These are phyloP conservation scores for Leucoraja ocellata DNA, from an alignment of 2,797 vertebrate genomes.

Conservation along the genomic window DNA sequence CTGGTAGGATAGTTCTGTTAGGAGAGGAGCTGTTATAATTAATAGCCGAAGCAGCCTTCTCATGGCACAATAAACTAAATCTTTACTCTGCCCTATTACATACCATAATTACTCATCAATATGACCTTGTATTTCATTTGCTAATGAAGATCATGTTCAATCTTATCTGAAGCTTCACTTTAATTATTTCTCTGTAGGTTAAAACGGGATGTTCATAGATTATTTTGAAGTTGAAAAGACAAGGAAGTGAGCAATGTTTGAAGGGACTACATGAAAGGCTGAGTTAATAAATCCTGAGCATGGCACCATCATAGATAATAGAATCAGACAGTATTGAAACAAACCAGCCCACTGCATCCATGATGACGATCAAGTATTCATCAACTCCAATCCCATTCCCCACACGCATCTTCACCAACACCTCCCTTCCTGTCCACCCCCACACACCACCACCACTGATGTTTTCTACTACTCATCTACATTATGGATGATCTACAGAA, in stretches of 20 bases:
- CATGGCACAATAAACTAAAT: neutral
- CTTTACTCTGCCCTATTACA: neutral
- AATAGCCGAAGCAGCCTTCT: too few species aligned
- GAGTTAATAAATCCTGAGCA: neutral
- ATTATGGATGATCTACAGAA: too few species aligned
- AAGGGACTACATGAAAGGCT: neutral
- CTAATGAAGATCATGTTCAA: neutral
- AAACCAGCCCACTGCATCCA: too few species aligned
- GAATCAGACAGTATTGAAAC: too few species aligned
- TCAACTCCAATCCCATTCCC: too few species aligned
- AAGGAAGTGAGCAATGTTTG: neutral
- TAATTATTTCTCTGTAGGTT: neutral
- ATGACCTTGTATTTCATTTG: neutral
- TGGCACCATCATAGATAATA: neutral
- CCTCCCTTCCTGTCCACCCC: too few species aligned
- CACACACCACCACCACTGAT: too few species aligned
- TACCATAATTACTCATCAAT: neutral
- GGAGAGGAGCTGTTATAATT: too few species aligned
- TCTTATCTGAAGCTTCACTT: neutral
- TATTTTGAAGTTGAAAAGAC: neutral
- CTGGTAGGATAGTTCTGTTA: too few species aligned
- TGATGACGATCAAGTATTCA: too few species aligned
- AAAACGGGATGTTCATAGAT: neutral
- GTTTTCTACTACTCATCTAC: too few species aligned
- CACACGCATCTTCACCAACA: too few species aligned